Conservation (phyloP, 2,888 invertebrate genomes). For the Meteorus colon region DNA sequence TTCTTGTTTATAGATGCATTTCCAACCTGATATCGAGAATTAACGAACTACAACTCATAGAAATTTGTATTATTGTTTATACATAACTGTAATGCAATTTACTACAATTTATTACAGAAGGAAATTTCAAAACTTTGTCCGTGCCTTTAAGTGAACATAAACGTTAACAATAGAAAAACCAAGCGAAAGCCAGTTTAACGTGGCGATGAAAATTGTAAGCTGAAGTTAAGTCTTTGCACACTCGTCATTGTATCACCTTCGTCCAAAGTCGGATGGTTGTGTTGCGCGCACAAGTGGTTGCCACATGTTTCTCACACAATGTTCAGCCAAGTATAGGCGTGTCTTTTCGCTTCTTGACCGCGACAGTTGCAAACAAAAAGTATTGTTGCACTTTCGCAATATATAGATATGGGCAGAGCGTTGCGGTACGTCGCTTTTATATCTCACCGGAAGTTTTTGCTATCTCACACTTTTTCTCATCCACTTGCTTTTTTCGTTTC, state of each 20-base stretch:
- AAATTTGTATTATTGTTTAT: not conserved
- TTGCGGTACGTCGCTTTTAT: constrained; percentile 1
- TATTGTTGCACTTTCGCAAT: constrained; percentile 49
- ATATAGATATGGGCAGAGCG: not conserved
- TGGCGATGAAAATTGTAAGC: not conserved
- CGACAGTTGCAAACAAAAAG: constrained; percentile 53
- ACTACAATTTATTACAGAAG: not conserved
- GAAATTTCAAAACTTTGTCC: not conserved
- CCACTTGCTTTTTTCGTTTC: not conserved
- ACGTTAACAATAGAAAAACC: not conserved
- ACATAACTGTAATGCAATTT: not conserved
- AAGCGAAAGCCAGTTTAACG: constrained; percentile 9
- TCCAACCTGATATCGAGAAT: not conserved
- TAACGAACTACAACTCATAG: not conserved
- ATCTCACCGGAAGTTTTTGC: constrained; percentile 34
- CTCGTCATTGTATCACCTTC: constrained; percentile 13
- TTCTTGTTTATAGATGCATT: not conserved
- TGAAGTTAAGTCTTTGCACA: constrained; percentile 4
- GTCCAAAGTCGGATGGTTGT: constrained; percentile 12
- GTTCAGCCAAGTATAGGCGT: constrained; percentile 8
- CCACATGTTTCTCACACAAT: constrained; percentile 39
- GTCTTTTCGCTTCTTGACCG: constrained; percentile 38
- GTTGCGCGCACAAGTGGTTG: constrained; percentile 40
- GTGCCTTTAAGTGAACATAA: not conserved
- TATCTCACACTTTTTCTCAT: constrained; percentile 5